Evolutionary conservation across 30 jellyfish, hydroid and myxozoan species (phyloP).

Genomic region (Sanderia malayensis): DNA sequence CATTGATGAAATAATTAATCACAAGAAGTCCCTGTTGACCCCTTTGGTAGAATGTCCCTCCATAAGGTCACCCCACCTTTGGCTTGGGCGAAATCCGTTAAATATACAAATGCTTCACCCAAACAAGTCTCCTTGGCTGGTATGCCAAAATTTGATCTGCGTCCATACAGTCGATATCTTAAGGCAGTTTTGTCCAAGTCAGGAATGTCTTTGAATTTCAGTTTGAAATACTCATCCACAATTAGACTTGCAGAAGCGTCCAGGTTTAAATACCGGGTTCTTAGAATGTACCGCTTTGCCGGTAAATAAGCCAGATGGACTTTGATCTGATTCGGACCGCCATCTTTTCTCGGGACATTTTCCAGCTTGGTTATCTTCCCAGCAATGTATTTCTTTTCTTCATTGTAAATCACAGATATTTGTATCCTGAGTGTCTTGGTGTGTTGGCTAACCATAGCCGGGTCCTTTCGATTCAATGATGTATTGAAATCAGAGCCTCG

Average conservation of each 20-base stretch:
- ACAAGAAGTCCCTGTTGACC: neutral
- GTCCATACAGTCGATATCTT: conserved; percentile 73
- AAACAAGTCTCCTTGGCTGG: conserved; percentile 51
- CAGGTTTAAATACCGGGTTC: conserved; percentile 41
- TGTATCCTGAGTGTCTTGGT: conserved; percentile 12
- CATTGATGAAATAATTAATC: no score
- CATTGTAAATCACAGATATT: conserved; percentile 42
- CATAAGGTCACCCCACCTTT: conserved; percentile 69
- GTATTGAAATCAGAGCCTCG: neutral
- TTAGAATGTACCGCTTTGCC: conserved; percentile 48
- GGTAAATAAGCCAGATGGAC: conserved; percentile 66
- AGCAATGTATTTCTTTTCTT: conserved; percentile 68
- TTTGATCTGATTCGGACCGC: conserved; percentile 55
- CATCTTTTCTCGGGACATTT: conserved; percentile 29
- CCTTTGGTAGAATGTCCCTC: conserved; percentile 32
- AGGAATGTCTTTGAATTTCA: conserved; percentile 62
- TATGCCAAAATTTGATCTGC: conserved; percentile 35
- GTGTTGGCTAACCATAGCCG: neutral
- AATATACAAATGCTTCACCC: conserved; percentile 52
- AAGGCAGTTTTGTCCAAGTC: conserved; percentile 24
- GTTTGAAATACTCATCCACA: conserved; percentile 70
- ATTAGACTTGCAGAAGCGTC: neutral
- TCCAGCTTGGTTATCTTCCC: conserved; percentile 61
- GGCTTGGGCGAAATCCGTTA: conserved; percentile 38
- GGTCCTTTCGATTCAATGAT: no score